A percentile compares a stretch with the other conserved stretches of the same genome.
These are phyloP conservation scores for Datnioides undecimradiatus DNA, from an alignment of 2,113 vertebrate genomes.

Conservation along the genomic window DNA sequence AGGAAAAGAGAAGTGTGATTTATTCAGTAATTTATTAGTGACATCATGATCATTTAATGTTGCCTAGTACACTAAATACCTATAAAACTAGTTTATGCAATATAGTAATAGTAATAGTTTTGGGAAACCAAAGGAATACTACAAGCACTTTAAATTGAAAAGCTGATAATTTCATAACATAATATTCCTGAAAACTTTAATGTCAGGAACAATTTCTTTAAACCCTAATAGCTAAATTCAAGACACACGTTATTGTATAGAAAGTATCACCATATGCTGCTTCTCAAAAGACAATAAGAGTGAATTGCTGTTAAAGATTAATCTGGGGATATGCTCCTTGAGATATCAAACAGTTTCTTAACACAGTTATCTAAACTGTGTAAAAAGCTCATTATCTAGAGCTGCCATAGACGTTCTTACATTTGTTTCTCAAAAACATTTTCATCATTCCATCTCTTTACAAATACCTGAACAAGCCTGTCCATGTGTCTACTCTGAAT, in stretches of 20 bases:
- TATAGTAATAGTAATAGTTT: background rate
- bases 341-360: constrained; percentile 22
- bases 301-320: background rate
- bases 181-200: background rate
- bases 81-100: background rate
- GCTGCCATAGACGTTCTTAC: constrained; percentile 28
- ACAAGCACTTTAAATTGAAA: background rate
- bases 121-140: background rate
- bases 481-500: constrained; percentile 34
- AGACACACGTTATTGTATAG: background rate
- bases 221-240: background rate
- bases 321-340: constrained; percentile 17
- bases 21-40: background rate
- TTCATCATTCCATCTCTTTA: constrained; percentile 50
- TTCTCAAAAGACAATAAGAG: background rate
- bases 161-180: background rate
- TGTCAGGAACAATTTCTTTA: background rate
- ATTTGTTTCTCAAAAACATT: constrained; percentile 51
- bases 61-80: background rate
- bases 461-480: constrained; percentile 57
- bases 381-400: constrained; percentile 24
- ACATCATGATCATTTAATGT: background rate
- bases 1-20: constrained; percentile 58
- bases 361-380: constrained; percentile 8
- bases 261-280: no score